Base-by-base conservation (phyloP, 2,888 invertebrate species). In the Lepidocyrtinus sp. region DNA sequence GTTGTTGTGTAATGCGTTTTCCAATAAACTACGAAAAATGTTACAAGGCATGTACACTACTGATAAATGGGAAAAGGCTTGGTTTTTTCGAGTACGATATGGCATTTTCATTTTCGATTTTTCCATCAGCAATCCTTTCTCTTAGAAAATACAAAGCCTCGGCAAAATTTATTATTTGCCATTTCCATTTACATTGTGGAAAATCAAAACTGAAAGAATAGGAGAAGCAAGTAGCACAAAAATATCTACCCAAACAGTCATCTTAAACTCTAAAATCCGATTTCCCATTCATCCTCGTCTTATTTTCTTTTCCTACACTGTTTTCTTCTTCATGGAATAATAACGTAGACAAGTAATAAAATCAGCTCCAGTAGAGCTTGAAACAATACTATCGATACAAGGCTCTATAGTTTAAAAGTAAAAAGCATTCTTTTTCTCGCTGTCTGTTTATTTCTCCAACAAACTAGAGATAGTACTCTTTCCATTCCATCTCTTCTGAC, bases 131-230 rank as follows among this genome's bases (percentile, higher is more conserved):
- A 55, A 55, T 55, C 55, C 17, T 17, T 55, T 15, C 17, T 5
- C 12, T 9, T 9, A 36, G 12, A n/a, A n/a, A 3, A 9, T 55
- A 9, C 2, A 55, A 55, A n/a, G 55, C 24, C 24, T 21, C 45
- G 22, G 22, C 63, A 69, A 63, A 70, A 75, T 75, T 75, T 75
- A 75, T 75, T 75, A 64, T 70, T 75, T 75, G 70, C 26, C 75
- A 75, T 75, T 75, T 63, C 75, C 75, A 75, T 75, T 75, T 64
- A 64, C 63, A 75, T 27, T 59, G 63, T 50, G 69, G 36, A 67
- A 70, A 75, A 70, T 63, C 69, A 75, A 70, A 62, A 36, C 67
- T 45, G 45, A 71, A 27, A 71, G 27, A 22, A 46, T 25, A 63
- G 45, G 17, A 55, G 21, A 36, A 36, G 36, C 36, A 36, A 36